These are phyloP conservation scores for Dicrurus megarhynchus DNA, from an alignment of 2,113 vertebrate species.

Conservation along the genomic window DNA sequence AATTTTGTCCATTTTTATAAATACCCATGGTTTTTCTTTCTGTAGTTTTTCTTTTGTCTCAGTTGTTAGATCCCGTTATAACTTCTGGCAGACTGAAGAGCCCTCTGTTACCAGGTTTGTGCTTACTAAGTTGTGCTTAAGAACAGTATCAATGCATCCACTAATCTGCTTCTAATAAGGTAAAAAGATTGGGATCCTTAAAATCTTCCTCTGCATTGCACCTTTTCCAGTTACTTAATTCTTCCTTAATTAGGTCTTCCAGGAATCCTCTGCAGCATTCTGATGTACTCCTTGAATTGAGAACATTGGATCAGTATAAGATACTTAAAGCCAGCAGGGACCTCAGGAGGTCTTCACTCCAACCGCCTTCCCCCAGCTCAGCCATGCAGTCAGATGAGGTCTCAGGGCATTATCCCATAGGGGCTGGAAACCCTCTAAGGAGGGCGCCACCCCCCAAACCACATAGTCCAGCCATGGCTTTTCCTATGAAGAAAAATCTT, in stretches of 20 bases:
- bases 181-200: neutral
- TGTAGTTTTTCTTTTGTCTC: neutral
- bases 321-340: neutral
- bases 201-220: neutral
- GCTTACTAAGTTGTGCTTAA: neutral
- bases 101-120: neutral
- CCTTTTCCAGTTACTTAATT: neutral
- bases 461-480: neutral
- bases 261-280: neutral
- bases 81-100: neutral
- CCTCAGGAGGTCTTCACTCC: fast-evolving
- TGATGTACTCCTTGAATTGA: neutral
- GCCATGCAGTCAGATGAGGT: fast-evolving
- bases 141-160: neutral
- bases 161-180: neutral
- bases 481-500: neutral
- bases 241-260: neutral
- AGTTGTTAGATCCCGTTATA: neutral
- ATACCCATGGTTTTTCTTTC: neutral
- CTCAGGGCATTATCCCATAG: neutral
- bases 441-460: neutral
- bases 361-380: fast-evolving
- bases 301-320: neutral
- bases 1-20: neutral
- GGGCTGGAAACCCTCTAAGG: neutral